These are phyloP conservation scores for Xenopus laevis DNA, from an alignment of 2,113 vertebrate genomes.

Conservation along the genomic window DNA sequence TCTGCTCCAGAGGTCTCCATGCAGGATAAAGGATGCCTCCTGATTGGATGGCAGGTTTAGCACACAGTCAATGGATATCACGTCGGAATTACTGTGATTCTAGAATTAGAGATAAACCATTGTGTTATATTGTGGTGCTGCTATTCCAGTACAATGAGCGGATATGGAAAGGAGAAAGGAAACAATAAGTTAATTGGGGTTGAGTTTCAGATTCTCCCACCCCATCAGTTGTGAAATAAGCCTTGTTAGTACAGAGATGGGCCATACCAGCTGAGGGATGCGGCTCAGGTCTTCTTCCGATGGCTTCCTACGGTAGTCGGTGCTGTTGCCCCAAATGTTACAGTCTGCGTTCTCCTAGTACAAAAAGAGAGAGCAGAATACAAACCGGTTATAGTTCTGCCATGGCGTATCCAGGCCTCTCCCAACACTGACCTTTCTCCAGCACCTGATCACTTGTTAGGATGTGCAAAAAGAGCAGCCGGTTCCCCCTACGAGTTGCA, in stretches of 20 bases:
- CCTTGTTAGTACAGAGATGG: not conserved
- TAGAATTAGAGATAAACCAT: constrained; percentile 49
- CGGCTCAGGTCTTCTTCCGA: constrained; percentile 71
- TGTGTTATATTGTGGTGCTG: too few relatives aligned
- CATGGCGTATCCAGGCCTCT: not conserved
- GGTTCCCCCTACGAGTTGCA: constrained; percentile 69
- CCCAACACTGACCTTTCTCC: not conserved
- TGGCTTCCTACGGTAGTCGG: constrained; percentile 56
- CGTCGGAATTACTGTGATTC: constrained; percentile 76
- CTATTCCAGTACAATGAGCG: too few relatives aligned
- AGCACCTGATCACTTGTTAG: constrained; percentile 61
- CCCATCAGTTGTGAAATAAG: too few relatives aligned
- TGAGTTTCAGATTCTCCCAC: too few relatives aligned
- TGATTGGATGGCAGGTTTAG: constrained; percentile 64
- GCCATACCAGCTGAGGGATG: constrained; percentile 72
- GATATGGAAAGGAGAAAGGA: too few relatives aligned
- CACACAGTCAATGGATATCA: constrained; percentile 66
- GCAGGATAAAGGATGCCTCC: constrained; percentile 65
- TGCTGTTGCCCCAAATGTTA: constrained; percentile 64
- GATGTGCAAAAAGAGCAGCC: constrained; percentile 69
- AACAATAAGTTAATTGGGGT: too few relatives aligned
- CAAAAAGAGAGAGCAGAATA: not conserved
- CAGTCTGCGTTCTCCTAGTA: constrained; percentile 57
- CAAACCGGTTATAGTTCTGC: not conserved
- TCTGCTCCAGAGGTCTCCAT: constrained; percentile 69